Conservation (phyloP, 1,140 invertebrate species). For the Octopus bimaculoides region DNA sequence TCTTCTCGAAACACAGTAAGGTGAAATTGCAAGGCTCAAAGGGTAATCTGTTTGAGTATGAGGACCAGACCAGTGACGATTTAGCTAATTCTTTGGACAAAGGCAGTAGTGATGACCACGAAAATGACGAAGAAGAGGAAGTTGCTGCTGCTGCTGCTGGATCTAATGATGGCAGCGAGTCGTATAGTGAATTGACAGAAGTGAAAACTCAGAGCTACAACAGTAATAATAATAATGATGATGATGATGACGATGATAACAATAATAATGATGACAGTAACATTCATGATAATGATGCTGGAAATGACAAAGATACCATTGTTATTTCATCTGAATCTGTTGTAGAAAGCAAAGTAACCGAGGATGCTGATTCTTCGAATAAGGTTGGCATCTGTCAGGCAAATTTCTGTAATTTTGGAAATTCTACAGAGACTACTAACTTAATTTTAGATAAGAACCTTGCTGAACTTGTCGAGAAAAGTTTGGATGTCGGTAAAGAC, state of each 20-base stretch:
- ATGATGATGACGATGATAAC: not conserved
- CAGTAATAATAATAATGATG: not conserved
- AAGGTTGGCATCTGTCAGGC: not conserved
- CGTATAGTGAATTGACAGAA: conserved; percentile 12
- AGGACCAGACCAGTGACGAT: not conserved
- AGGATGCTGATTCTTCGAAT: not conserved
- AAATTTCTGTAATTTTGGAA: not conserved
- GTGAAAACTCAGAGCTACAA: not conserved
- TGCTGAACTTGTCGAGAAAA: not conserved
- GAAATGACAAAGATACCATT: not conserved
- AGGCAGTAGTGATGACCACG: not conserved
- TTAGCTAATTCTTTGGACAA: not conserved
- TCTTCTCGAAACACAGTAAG: conserved; percentile 9
- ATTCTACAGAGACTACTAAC: not conserved
- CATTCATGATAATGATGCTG: not conserved
- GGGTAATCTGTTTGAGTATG: conserved; percentile 7
- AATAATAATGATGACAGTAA: not conserved
- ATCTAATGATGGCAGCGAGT: conserved; percentile 11
- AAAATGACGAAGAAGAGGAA: conserved; percentile 23
- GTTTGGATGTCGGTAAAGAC: not conserved
- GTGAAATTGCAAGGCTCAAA: not conserved
- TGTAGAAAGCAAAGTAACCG: not conserved
- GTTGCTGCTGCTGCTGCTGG: conserved; percentile 21
- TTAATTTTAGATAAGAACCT: not conserved
- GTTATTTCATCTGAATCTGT: not conserved